These are phyloP conservation scores for Onchidella celtica DNA, from an alignment of 2,888 invertebrate genomes.

Conservation along the genomic window DNA sequence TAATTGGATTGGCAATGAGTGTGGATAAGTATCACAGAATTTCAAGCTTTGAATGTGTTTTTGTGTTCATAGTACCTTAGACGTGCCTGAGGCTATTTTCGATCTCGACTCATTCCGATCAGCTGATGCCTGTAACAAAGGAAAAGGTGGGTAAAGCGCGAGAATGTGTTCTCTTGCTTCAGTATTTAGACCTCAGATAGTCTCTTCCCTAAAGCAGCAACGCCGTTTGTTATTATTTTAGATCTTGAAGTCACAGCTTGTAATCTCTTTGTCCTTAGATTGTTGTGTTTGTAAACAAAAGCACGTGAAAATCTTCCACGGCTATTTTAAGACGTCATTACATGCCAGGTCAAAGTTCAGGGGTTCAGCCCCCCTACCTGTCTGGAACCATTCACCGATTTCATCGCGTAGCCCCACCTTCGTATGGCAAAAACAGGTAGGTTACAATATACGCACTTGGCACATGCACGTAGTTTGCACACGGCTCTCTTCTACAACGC, in stretches of 20 bases:
- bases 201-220: too few relatives aligned
- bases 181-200: too few relatives aligned
- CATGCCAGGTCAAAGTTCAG: conserved; percentile 5
- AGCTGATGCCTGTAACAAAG: not conserved
- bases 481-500: not conserved
- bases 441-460: conserved; percentile 2
- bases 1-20: not conserved
- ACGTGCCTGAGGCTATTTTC: not conserved
- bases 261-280: too few relatives aligned
- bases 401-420: not conserved
- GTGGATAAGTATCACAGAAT: too few relatives aligned
- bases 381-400: not conserved
- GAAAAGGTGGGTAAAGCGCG: not conserved
- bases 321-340: conserved; percentile 26
- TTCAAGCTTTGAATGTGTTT: too few relatives aligned
- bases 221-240: too few relatives aligned
- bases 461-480: conserved; percentile 44
- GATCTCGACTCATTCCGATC: not conserved
- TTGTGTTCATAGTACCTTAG: too few relatives aligned
- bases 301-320: conserved; percentile 51
- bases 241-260: not conserved
- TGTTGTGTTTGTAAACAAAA: conserved; percentile 57
- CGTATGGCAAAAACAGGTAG: not conserved
- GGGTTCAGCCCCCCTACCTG: not conserved
- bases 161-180: not conserved